Evolutionary conservation across 2,113 vertebrate species (phyloP), one percentile per base, ranked within the genome.

Genomic region (Myrmecobius fasciatus): DNA sequence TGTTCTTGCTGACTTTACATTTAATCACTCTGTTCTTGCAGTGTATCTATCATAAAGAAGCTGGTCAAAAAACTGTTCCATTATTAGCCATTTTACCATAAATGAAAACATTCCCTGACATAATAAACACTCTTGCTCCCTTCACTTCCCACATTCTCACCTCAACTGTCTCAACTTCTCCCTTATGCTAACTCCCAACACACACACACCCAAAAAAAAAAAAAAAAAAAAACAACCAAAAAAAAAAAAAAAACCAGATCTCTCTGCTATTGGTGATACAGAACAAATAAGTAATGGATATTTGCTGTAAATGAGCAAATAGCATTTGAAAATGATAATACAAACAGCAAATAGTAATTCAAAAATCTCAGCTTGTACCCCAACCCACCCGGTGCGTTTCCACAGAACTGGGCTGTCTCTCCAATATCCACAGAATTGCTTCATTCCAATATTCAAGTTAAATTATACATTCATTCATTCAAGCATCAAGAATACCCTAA

Each of bases 401-500:
- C 67, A 8, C 7, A 43, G 51, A 94, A 25, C 43, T 89, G 36
- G 25, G 49, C 51, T 47, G 9, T 53, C 60, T 53, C 75, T 75
- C 91, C 51, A 52, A 92, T 60, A 90, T 52, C 67, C 25, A 90
- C 0, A 36, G 26, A 47, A 90, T 89, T 93, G 46, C n/a, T 96
- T 91, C 91, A 94, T 95, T 95, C 75, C 67, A 94, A 93, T 43
- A 93, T 91, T 91, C 60, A 90, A 95, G 36, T 97, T 94, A 93
- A 95, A 94, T 93, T 91, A 52, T 49, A 91, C 75, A 90, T 93
- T 24, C 75, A 83, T 83, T 67, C 36, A 92, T 54, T 93, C 94
- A 94, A 52, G 52, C 53, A 89, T 91, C 54, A 95, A 83, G 36
- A 83, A 83, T 83, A 8, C n/a, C 67, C 36, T 24, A 43, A 67